Conservation (phyloP, 2,113 vertebrate species). For the Clarias batrachus region DNA sequence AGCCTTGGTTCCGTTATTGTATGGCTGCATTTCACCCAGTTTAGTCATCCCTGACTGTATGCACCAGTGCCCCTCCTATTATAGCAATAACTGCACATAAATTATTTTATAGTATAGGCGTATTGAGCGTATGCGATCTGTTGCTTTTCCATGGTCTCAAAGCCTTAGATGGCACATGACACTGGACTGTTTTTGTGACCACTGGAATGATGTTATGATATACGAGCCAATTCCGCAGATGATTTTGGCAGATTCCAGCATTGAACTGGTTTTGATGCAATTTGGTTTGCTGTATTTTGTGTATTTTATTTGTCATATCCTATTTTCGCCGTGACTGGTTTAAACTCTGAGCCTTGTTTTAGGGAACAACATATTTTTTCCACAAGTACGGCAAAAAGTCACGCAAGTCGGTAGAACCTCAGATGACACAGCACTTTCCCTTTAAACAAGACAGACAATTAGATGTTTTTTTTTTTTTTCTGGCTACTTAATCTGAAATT, state of each 20-base stretch:
- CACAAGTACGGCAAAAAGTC: conserved; percentile 33
- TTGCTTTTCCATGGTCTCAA: neutral
- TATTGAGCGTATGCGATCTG: neutral
- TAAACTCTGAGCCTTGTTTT: neutral
- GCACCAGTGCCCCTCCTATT: neutral
- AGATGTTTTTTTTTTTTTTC: conserved; percentile 29
- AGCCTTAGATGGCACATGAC: conserved; percentile 15
- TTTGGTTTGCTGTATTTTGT: conserved; percentile 16
- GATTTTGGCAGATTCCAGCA: neutral
- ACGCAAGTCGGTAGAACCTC: conserved; percentile 31
- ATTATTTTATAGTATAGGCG: neutral
- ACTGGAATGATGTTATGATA: conserved; percentile 21
- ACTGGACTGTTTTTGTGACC: neutral
- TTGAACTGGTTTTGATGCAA: conserved; percentile 9
- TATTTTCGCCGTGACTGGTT: conserved; percentile 17
- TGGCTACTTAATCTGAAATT: conserved; percentile 35
- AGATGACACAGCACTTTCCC: conserved; percentile 39
- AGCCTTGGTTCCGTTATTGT: conserved; percentile 29
- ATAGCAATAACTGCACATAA: neutral
- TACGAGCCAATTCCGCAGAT: neutral
- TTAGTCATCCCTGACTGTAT: conserved; percentile 1
- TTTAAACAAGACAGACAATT: conserved; percentile 33
- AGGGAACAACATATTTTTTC: conserved; percentile 8
- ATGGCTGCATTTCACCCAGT: conserved; percentile 15
- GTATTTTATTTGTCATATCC: conserved; percentile 21